Conservation (phyloP, 2,888 invertebrate genomes). For the Zonitis immaculata region DNA sequence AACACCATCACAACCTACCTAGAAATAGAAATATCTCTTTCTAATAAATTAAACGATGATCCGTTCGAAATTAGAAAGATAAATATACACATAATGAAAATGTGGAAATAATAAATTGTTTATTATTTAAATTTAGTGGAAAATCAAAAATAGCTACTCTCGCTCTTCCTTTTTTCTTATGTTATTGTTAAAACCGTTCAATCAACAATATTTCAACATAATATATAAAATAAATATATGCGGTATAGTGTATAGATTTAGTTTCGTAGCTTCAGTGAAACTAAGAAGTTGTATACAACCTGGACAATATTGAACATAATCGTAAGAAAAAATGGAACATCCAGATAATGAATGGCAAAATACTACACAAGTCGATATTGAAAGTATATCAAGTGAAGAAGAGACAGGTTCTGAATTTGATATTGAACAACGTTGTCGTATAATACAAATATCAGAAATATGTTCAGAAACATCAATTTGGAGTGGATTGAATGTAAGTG, state of each 20-base stretch:
- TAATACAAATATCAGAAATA: slow-evolving; percentile 39
- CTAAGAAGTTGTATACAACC: neutral
- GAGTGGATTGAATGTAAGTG: slow-evolving; percentile 39
- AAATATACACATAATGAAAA: neutral
- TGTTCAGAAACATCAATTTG: slow-evolving; percentile 33
- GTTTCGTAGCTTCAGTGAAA: neutral
- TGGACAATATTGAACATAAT: no score
- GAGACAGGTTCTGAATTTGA: slow-evolving; percentile 48
- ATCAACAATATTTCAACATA: neutral
- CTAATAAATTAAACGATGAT: no score
- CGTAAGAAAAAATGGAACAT: neutral
- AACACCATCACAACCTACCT: slow-evolving; percentile 94
- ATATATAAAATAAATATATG: neutral
- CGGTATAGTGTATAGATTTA: neutral
- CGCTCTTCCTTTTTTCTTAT: neutral
- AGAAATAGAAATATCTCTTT: slow-evolving; percentile 28
- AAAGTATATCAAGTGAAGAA: slow-evolving; percentile 54
- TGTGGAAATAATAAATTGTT: neutral
- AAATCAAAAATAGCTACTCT: neutral
- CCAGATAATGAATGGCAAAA: neutral
- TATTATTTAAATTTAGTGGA: neutral
- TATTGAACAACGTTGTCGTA: slow-evolving; percentile 30
- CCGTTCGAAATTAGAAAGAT: neutral
- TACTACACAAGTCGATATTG: slow-evolving; percentile 22
- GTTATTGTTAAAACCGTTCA: neutral